Base-by-base conservation (phyloP, 1,140 invertebrate genomes). In the Lepidurus couesii region DNA sequence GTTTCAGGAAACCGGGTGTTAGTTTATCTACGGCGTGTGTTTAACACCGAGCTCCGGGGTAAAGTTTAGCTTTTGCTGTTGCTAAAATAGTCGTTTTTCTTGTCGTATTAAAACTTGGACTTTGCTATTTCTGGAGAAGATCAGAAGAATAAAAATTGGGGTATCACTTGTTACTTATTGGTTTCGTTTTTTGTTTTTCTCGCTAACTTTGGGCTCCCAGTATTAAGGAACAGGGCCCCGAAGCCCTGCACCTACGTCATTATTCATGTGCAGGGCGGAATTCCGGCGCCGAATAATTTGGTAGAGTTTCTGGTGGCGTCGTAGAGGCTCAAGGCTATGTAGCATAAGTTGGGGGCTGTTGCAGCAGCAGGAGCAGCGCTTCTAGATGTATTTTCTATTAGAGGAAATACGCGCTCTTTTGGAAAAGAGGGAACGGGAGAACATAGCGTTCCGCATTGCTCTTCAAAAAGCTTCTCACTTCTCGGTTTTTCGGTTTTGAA, bases 1-100 rank as follows among this genome's bases (percentile, higher is more conserved):
- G 53, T 65, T 65, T 21, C 53, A 65, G 53, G 53, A 65, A 65
- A 65, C 21, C 21, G 53, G 53, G 53, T 65, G 53, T 65, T 65
- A 65, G 53, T 65, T 65, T 65, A 65, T 65, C 53, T 65, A 65
- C 16, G 53, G 53, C 53, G 53, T 65, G 53, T 65, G 53, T 65
- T 34, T 65, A 9, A 21, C 53, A 65, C 9, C 53, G 53, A n/a
- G 53, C 6, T 16, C 53, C 53, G 16, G 53, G n/a, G 16, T 65
- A 65, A 65, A 16, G 16, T 21, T 65, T 21, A 21, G 13, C 53
- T 65, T 65, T 47, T 65, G 16, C 53, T 21, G 53, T 13, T n/a
- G 21, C 21, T n/a, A 65, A 7, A 21, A 65, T 11, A 65, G 53
- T 16, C 53, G n/a, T 65, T 21, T 21, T 65, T 65, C 4, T 65